Conservation (phyloP, 2,113 vertebrate species). For the Hucho hucho region DNA sequence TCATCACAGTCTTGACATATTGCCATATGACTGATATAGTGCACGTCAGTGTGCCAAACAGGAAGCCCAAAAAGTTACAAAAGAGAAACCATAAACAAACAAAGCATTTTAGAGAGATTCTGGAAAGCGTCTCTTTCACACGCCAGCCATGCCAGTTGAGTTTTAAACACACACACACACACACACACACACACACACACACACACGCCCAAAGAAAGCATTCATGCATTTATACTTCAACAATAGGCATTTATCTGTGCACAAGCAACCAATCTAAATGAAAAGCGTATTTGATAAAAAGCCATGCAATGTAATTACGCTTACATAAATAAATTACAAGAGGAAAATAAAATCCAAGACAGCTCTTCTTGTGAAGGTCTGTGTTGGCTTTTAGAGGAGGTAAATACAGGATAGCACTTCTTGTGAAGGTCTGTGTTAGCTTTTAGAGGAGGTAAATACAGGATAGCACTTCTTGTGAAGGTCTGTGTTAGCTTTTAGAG, state of each 20-base stretch:
- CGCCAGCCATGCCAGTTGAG: conserved; percentile 8
- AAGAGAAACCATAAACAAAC: conserved; percentile 22
- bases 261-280: conserved; percentile 40
- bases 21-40: neutral
- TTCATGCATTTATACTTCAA: conserved; percentile 7
- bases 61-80: neutral
- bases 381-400: no score
- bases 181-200: no score
- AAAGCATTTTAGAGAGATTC: conserved; percentile 32
- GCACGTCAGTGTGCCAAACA: neutral
- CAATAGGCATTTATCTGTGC: conserved; percentile 23
- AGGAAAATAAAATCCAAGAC: neutral
- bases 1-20: neutral
- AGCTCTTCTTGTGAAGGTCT: neutral
- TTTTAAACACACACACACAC: no score
- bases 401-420: no score
- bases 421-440: no score
- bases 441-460: no score
- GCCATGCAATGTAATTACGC: conserved; percentile 39
- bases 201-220: neutral
- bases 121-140: conserved; percentile 30
- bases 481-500: no score
- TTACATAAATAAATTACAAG: neutral
- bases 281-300: conserved; percentile 41
- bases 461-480: no score